Base-by-base conservation (phyloP, 2,888 invertebrate genomes). In the Papilio demoleus region DNA sequence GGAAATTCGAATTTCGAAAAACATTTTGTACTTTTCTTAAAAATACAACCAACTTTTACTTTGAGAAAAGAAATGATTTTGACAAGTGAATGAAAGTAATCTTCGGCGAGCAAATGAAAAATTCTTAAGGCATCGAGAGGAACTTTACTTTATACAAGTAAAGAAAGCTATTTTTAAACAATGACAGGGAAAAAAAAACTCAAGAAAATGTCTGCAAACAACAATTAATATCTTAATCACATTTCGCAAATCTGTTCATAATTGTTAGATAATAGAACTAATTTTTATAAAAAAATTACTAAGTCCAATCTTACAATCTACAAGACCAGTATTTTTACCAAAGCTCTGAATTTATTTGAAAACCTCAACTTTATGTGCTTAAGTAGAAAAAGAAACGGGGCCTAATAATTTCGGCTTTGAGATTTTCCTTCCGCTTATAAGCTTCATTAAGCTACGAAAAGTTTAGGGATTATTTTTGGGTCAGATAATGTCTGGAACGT, bases 11-110 rank as follows among this genome's bases (percentile, higher is more conserved):
- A 40, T 14, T 40, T 14, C 4, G 14, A 40, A 12, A 40, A 40
- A 14, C 4, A 40, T 9, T 36, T 36, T 12, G 11, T 36, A 36
- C 19, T 14, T 50, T 50, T 27, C 4, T 2, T 27, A 50, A 50
- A 19, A 12, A 5, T 1, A 50, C n/a, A 14, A 27, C 6, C 14
- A 24, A 27, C 5, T 27, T 53, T 53, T 14, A 22, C 9, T 34
- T 34, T 58, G 3, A 42, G 31, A 50, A 11, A 47, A 40, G 24
- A 47, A 61, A 67, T 40, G 1, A 60, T 24, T 58, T 65, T 47
- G 50, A 61, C 38, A 38, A 47, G 45, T 36, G 24, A 38, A 38
- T 40, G 47, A 53, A 61, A 67, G 53, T 53, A 67, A 67, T 61
- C 42, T 50, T 61, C 61, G 53, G 34, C 40, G 31, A 53, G 53